Percentiles rank a stretch among this genome's conserved stretches.
These are phyloP conservation scores for Phortica magna DNA, from an alignment of 2,888 invertebrate species.

Conservation along the genomic window DNA sequence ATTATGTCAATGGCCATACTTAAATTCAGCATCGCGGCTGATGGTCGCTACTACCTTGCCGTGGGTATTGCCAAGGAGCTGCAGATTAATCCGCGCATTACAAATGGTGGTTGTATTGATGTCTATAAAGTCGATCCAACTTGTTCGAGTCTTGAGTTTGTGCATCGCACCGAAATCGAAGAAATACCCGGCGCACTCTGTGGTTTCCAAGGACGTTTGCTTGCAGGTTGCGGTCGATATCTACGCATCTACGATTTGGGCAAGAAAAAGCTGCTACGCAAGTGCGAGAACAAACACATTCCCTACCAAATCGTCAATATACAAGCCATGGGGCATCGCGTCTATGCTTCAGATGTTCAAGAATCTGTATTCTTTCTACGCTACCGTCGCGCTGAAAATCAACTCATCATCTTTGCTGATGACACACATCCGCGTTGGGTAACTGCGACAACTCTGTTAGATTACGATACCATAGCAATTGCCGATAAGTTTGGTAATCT, in stretches of 20 bases:
- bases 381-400: conserved; percentile 97
- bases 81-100: conserved; percentile 91
- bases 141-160: conserved; percentile 91
- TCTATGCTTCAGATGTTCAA: conserved; percentile 96
- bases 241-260: conserved; percentile 97
- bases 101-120: conserved; percentile 90
- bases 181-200: conserved; percentile 94
- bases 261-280: conserved; percentile 95
- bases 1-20: conserved; percentile 92
- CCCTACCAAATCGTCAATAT: conserved; percentile 96
- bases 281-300: conserved; percentile 98
- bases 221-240: conserved; percentile 95
- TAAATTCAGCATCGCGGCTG: conserved; percentile 84
- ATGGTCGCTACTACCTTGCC: conserved; percentile 82
- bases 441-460: conserved; percentile 93
- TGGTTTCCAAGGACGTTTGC: conserved; percentile 92
- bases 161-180: conserved; percentile 96
- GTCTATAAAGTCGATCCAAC: conserved; percentile 86
- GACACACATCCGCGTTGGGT: conserved; percentile 99
- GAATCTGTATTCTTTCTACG: conserved; percentile 98
- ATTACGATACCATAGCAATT: conserved; percentile 97
- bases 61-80: conserved; percentile 96
- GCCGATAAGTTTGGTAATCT: conserved; percentile 99
- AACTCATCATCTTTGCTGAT: conserved; percentile 98
- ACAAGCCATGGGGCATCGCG: conserved; percentile 94